Percentiles rank a stretch among this genome's conserved stretches.
phyloP scores from a whole-genome alignment of 2,797 vertebrate genomes.

The Molossus molossus region DNA sequence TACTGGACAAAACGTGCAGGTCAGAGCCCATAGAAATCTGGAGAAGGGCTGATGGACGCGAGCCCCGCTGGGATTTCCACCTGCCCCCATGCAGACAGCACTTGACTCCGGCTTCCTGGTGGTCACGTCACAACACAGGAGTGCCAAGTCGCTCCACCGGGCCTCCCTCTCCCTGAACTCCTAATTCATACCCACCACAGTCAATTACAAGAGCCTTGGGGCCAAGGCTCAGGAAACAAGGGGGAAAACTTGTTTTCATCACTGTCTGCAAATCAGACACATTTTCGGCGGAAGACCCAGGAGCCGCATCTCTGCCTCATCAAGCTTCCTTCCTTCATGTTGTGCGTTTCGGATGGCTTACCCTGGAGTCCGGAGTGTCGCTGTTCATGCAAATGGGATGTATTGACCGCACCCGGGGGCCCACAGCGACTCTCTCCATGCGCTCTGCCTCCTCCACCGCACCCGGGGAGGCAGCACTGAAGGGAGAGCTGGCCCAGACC shows the following conservation, averaged over 20 bases:
- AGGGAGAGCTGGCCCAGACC: neutral
- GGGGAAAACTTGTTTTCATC: conserved; percentile 71
- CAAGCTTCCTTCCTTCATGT: neutral
- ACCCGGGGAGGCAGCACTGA: neutral
- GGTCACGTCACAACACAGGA: neutral
- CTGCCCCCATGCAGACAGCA: neutral
- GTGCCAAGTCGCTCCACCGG: conserved; percentile 34
- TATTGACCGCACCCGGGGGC: neutral
- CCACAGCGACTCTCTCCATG: neutral
- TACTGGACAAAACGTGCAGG: conserved; percentile 74
- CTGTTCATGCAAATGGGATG: neutral
- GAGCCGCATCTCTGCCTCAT: neutral
- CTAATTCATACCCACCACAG: conserved; percentile 48
- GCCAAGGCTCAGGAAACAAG: conserved; percentile 4
- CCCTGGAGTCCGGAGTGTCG: conserved; percentile 55
- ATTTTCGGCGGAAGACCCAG: conserved; percentile 35
- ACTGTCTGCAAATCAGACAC: conserved; percentile 23
- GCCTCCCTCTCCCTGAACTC: conserved; percentile 69
- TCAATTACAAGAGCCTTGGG: conserved; percentile 55
- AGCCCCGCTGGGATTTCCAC: neutral
- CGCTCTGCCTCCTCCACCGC: rapidly evolving
- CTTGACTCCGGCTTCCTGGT: neutral
- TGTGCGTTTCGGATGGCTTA: conserved; percentile 36
- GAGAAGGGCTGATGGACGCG: conserved; percentile 60
- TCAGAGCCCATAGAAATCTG: conserved; percentile 68